Conservation (phyloP, 1,140 invertebrate genomes). For the Cherax quadricarinatus region DNA sequence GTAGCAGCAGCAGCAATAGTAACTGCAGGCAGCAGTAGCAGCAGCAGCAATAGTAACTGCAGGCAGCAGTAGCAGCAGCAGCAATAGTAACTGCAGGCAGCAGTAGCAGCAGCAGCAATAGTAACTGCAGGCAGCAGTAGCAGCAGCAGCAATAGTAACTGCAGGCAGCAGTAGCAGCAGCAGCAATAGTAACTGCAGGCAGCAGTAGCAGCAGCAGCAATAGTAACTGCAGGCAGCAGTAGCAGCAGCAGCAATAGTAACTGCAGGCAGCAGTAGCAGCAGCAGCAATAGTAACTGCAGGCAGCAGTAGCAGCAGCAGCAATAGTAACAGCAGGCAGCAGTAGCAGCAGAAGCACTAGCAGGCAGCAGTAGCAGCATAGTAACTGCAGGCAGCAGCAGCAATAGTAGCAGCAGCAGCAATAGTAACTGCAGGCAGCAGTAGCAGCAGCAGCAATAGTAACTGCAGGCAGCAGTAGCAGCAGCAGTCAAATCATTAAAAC, state of each 20-base stretch:
- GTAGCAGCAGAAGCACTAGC: too few species aligned
- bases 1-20: too few species aligned
- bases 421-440: not conserved
- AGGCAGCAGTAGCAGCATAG: not conserved
- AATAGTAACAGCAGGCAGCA: not conserved
- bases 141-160: too few species aligned
- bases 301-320: not conserved
- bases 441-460: not conserved
- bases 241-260: not conserved
- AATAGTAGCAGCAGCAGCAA: not conserved
- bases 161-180: not conserved
- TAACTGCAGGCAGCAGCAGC: not conserved
- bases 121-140: not conserved
- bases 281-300: too few species aligned
- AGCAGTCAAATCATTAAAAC: not conserved
- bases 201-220: not conserved
- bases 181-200: not conserved
- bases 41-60: not conserved
- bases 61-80: not conserved
- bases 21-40: too few species aligned
- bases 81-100: too few species aligned
- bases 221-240: too few species aligned
- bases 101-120: not conserved
- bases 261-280: not conserved
- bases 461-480: not conserved